Conservation (phyloP, 2,888 invertebrate species). For the Caenorhabditis becei region DNA sequence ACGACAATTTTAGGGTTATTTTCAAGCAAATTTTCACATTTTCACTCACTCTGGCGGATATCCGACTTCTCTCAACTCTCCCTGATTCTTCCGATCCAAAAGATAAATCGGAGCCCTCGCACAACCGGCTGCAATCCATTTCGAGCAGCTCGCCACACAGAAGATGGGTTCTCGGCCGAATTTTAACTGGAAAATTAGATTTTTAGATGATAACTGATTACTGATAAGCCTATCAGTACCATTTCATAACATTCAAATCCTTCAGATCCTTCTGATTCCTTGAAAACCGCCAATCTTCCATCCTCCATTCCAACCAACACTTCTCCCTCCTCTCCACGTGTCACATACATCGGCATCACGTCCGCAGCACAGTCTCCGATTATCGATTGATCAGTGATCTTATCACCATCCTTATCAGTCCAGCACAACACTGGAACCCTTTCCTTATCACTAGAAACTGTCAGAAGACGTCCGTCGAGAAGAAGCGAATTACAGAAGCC, state of each 20-base stretch:
- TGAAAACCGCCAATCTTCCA: conserved; percentile 34
- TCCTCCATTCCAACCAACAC: conserved; percentile 53
- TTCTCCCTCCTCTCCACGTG: conserved; percentile 19
- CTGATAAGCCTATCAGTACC: too few relatives aligned
- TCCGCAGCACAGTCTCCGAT: conserved; percentile 2
- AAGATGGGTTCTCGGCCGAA: conserved; percentile 45
- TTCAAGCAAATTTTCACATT: too few relatives aligned
- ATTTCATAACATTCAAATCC: neutral
- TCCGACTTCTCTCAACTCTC: conserved; percentile 6
- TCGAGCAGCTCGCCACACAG: conserved; percentile 36
- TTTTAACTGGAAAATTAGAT: conserved; percentile 39
- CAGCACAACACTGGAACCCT: conserved; percentile 19
- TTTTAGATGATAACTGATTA: too few relatives aligned
- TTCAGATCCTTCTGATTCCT: neutral
- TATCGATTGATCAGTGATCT: neutral
- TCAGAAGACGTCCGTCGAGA: conserved; percentile 3
- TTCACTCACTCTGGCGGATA: conserved; percentile 51
- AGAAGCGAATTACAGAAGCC: conserved; percentile 54
- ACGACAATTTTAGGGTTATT: too few relatives aligned
- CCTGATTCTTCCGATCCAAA: neutral
- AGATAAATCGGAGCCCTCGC: conserved; percentile 51
- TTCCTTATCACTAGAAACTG: conserved; percentile 8
- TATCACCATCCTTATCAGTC: neutral
- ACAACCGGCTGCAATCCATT: conserved; percentile 44
- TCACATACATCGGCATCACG: conserved; percentile 42